Percentiles rank a stretch among this genome's conserved stretches.
These are phyloP conservation scores for Potamarius usumacintae DNA, from an alignment of 2,113 vertebrate species.

Conservation along the genomic window DNA sequence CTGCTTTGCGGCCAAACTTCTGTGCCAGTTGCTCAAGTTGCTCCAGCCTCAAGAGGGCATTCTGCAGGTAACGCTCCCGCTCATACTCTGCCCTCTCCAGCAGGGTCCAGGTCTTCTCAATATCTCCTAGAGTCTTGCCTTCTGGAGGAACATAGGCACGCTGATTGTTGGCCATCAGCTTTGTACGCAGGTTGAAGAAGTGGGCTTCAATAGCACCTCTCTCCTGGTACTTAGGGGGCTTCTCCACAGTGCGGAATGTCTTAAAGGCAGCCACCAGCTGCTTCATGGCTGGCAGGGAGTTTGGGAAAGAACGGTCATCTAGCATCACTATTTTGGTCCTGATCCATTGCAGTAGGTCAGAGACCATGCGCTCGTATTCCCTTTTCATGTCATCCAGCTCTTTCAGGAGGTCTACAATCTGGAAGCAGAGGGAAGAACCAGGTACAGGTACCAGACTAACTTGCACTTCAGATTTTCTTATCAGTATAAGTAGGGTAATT, in stretches of 20 bases:
- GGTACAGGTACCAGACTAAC: background rate
- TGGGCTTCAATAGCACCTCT: constrained; percentile 82
- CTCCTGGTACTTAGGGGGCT: constrained; percentile 86
- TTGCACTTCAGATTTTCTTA: background rate
- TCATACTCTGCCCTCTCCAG: constrained; percentile 77
- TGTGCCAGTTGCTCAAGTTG: constrained; percentile 82
- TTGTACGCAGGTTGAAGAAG: constrained; percentile 83
- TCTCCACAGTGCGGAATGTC: constrained; percentile 83
- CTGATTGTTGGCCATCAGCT: constrained; percentile 82
- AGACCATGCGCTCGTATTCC: constrained; percentile 78
- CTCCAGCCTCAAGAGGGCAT: constrained; percentile 79
- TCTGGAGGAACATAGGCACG: constrained; percentile 77
- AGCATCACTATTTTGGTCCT: constrained; percentile 77
- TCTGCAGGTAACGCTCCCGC: constrained; percentile 74
- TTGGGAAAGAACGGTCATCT: constrained; percentile 79
- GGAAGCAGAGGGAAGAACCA: constrained; percentile 1
- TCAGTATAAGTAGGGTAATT: background rate
- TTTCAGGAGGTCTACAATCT: constrained; percentile 82
- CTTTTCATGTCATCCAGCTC: constrained; percentile 78
- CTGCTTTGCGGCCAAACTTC: constrained; percentile 81
- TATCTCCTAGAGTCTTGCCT: constrained; percentile 74
- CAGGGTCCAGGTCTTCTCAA: constrained; percentile 78
- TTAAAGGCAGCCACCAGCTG: constrained; percentile 80
- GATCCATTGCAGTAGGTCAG: constrained; percentile 84
- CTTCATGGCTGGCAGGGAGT: constrained; percentile 80